Conservation (phyloP, 2,113 vertebrate species). For the Panthera leo region DNA sequence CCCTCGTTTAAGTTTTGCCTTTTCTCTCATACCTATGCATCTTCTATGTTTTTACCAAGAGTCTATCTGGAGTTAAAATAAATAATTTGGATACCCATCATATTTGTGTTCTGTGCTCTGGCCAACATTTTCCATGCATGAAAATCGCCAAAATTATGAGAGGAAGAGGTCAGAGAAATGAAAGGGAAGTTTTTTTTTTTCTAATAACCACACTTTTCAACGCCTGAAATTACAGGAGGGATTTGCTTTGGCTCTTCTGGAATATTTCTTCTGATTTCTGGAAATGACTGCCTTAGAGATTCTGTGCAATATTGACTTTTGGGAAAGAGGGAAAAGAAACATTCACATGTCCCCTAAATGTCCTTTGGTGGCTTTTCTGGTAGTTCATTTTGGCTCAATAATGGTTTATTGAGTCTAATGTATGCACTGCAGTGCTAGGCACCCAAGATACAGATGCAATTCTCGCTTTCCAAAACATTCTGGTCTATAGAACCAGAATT, state of each 20-base stretch:
- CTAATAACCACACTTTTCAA: background rate
- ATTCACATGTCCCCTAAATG: background rate
- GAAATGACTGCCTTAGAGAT: background rate
- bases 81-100: background rate
- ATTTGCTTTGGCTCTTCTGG: conserved; percentile 16
- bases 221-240: background rate
- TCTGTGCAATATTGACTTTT: background rate
- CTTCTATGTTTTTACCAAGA: background rate
- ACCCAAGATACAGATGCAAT: background rate
- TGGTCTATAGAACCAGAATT: background rate
- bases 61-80: background rate
- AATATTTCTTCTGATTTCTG: conserved; percentile 47
- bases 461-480: background rate
- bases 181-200: background rate
- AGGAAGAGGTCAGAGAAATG: background rate
- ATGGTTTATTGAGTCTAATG: background rate
- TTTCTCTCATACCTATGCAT: background rate
- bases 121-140: background rate
- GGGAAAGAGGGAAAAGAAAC: background rate
- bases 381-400: background rate
- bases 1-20: background rate
- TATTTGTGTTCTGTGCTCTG: background rate
- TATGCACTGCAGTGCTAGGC: background rate
- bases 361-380: background rate
- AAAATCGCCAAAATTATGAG: background rate